phyloP scores from a whole-genome alignment of 1,140 invertebrate species.

The Wasmannia auropunctata region DNA sequence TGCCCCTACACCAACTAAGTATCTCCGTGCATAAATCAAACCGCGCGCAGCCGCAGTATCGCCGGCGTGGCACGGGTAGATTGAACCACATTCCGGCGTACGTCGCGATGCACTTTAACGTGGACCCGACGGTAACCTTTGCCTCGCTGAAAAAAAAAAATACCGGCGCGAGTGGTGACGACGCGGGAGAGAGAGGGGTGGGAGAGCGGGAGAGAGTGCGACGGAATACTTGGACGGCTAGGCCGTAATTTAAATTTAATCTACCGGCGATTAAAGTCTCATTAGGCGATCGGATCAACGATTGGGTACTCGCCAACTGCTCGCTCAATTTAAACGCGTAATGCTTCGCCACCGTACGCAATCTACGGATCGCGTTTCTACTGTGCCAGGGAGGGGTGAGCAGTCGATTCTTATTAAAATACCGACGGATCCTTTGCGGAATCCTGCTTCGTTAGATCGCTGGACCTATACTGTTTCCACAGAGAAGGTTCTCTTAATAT shows the following conservation, averaged over 20 bases:
- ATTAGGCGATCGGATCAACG: constrained; percentile 62
- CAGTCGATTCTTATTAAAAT: constrained; percentile 61
- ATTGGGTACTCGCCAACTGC: constrained; percentile 36
- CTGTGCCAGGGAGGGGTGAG: neutral
- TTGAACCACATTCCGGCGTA: constrained; percentile 49
- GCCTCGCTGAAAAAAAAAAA: constrained; percentile 44
- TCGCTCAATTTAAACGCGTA: constrained; percentile 51
- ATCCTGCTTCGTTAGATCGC: neutral
- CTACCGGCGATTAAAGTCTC: constrained; percentile 63
- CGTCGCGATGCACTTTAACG: constrained; percentile 10
- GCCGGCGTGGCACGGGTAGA: neutral
- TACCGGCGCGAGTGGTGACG: neutral
- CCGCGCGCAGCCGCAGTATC: constrained; percentile 4
- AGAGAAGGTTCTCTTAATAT: neutral
- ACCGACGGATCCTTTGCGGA: constrained; percentile 17
- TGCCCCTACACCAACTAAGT: neutral
- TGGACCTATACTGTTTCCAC: neutral
- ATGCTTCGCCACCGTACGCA: constrained; percentile 29
- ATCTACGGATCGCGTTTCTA: constrained; percentile 60
- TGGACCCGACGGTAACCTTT: constrained; percentile 16
- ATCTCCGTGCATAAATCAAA: constrained; percentile 55
- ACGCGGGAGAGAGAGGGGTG: no score
- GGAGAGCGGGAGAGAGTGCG: neutral
- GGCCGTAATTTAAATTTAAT: constrained; percentile 62
- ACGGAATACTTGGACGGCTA: neutral